Conservation (phyloP, 2,113 vertebrate genomes). For the Neomonachus schauinslandi region DNA sequence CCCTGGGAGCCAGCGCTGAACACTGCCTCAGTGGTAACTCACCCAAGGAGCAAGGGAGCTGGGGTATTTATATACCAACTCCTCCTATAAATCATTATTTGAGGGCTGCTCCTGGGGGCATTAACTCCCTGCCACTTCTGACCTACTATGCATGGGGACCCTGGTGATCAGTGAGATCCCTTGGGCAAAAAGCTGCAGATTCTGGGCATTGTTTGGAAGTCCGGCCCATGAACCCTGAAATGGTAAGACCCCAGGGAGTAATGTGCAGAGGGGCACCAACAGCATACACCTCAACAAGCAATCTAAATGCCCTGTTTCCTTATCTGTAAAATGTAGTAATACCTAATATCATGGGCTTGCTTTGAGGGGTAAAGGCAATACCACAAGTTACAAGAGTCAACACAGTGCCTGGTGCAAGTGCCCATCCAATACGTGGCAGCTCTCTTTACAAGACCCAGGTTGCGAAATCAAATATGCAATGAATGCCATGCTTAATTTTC, state of each 20-base stretch:
- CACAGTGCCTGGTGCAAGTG: background rate
- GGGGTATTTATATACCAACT: background rate
- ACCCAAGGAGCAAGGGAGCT: background rate
- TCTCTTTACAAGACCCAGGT: background rate
- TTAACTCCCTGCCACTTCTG: background rate
- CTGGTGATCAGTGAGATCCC: background rate
- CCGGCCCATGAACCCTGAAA: background rate
- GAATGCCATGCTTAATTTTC: background rate
- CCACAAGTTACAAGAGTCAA: background rate
- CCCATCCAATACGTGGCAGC: background rate
- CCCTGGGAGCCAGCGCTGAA: background rate
- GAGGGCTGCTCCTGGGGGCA: background rate
- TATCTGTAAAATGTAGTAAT: background rate
- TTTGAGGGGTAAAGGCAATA: background rate
- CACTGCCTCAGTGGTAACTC: background rate
- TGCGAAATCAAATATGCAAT: background rate
- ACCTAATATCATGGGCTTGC: background rate
- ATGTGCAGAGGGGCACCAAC: background rate
- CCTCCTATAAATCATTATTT: background rate
- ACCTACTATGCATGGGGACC: background rate
- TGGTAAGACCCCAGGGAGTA: background rate
- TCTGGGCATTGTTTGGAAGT: background rate
- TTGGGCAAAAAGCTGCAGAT: background rate
- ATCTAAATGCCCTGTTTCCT: background rate
- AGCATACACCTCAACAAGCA: background rate